Evolutionary conservation across 1,140 invertebrate species (phyloP).

Genomic region (Anoplophora glabripennis): DNA sequence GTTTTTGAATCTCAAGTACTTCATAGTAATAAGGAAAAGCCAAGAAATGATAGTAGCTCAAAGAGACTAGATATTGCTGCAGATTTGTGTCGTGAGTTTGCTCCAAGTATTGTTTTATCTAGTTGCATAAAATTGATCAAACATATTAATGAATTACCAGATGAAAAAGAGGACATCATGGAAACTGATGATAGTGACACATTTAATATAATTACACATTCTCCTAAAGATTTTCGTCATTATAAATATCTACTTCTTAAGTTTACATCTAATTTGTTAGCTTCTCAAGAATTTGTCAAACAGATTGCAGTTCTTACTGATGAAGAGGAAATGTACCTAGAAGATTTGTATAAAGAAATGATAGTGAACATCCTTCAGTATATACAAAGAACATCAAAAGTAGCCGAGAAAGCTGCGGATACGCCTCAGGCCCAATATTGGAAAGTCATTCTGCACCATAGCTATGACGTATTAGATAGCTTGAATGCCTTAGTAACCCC

Average conservation of each 20-base stretch:
- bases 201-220: constrained; percentile 58
- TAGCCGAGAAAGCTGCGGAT: constrained; percentile 52
- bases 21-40: constrained; percentile 51
- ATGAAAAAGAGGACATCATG: constrained; percentile 57
- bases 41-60: constrained; percentile 42
- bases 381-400: constrained; percentile 62
- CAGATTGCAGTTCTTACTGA: constrained; percentile 54
- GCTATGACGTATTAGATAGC: constrained; percentile 74
- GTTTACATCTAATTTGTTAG: constrained; percentile 66
- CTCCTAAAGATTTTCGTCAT: constrained; percentile 72
- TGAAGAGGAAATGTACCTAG: constrained; percentile 52
- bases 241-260: constrained; percentile 76
- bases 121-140: constrained; percentile 64
- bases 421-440: constrained; percentile 71
- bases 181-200: constrained; percentile 53
- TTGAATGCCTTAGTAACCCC: constrained; percentile 76
- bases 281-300: constrained; percentile 65
- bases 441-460: constrained; percentile 72
- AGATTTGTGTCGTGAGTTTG: constrained; percentile 63
- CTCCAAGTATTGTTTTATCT: constrained; percentile 59
- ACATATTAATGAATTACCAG: constrained; percentile 65
- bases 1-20: constrained; percentile 67
- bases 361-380: constrained; percentile 66
- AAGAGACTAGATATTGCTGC: constrained; percentile 64
- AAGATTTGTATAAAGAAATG: constrained; percentile 61